Evolutionary conservation across 1,140 invertebrate genomes (phyloP), one percentile per base, ranked within the genome.

Genomic region (Triops cancriformis): DNA sequence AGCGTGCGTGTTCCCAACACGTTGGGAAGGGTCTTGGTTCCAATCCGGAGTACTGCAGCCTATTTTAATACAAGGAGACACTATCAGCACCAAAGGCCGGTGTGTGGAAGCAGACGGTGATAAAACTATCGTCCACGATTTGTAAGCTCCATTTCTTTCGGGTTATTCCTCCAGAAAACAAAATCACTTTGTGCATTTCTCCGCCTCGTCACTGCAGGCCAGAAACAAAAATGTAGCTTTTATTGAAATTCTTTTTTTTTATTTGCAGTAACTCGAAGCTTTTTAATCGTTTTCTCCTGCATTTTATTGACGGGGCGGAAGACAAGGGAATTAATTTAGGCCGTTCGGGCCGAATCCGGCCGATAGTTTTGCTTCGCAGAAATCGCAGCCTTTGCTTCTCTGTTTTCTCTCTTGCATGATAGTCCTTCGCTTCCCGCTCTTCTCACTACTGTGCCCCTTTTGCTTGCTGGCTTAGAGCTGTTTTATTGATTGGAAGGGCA

Each of bases 11-110:
- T 92, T 94, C 83, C 91, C 91, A 12, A 84, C 86, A 51, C 85
- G 88, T 80, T 93, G 91, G 91, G 87, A 89, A 28, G 92, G 92
- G 42, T 86, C 86, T 72, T 93, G 92, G 92, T 93, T 93, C 85
- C 91, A 92, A 84, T 91, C 90, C 3, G 92, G 91, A 26, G 86
- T 89, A 11, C 85, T 85, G 26, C 87, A 87, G 12, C 85, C 88
- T 37, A 89, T 93, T 77, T 86, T 87, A 76, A 90, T 94, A 83
- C 90, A 91, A 83, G 86, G 87, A 26, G 89, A 90, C 28, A 86
- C 89, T 83, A 91, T 93, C 82, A 90, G 89, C 80, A 88, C 87
- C 80, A 94, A 93, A 85, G 92, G 92, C 26, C 87, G 89, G 80
- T 94, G 93, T 84, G 87, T 89, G 5, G 89, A 91, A 78, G 86